Evolutionary conservation across 2,113 vertebrate species (phyloP).

Genomic region (Pterocles orientalis): DNA sequence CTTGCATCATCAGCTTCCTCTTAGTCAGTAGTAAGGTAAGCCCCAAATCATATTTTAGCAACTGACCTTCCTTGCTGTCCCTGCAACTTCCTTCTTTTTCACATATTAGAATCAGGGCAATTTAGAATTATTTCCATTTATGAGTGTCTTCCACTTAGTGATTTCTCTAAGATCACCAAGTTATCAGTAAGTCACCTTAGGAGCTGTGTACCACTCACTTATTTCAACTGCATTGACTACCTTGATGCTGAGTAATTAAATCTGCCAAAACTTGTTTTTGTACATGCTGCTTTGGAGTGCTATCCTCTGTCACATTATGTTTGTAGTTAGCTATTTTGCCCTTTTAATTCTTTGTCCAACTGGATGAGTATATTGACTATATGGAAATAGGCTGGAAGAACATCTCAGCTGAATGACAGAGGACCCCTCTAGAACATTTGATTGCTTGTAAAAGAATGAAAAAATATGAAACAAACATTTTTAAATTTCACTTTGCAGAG

Average conservation of each 20-base stretch:
- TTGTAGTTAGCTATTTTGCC: neutral
- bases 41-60: neutral
- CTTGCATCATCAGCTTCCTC: neutral
- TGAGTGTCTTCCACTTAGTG: neutral
- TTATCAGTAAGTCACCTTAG: neutral
- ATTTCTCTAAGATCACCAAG: neutral
- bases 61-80: neutral
- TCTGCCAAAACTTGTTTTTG: neutral
- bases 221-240: neutral
- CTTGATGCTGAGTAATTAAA: neutral
- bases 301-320: neutral
- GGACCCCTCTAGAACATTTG: neutral
- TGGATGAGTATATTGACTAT: neutral
- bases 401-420: neutral
- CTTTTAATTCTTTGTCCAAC: neutral
- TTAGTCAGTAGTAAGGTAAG: neutral
- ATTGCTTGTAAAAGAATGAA: neutral
- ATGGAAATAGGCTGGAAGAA: neutral
- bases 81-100: neutral
- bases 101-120: neutral
- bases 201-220: neutral
- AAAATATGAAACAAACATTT: neutral
- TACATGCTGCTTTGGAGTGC: neutral
- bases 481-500: neutral
- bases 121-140: neutral